Evolutionary conservation across 1,140 invertebrate species (phyloP).

Genomic region (Caerostris extrusa): DNA sequence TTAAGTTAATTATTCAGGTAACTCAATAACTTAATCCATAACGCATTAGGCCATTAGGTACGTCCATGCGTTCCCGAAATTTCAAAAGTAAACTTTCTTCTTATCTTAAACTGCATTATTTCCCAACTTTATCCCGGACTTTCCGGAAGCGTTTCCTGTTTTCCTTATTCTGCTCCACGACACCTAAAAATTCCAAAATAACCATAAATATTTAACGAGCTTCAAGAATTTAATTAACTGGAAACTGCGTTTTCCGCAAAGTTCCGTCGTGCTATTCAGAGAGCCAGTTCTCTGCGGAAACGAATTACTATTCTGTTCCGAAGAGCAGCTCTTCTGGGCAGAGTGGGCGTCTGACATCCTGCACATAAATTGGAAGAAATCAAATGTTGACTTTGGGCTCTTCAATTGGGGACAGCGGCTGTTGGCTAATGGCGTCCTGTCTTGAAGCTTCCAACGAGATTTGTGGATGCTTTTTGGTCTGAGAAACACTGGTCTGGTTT

Average conservation of each 20-base stretch:
- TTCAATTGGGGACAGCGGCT: not conserved
- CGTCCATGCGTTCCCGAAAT: too few species aligned
- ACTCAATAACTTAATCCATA: too few species aligned
- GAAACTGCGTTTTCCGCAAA: not conserved
- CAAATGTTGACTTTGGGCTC: not conserved
- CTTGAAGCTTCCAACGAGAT: not conserved
- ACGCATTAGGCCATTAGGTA: too few species aligned
- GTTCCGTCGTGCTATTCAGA: not conserved
- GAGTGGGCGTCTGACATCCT: not conserved
- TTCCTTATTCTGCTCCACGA: too few species aligned
- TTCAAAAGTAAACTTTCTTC: too few species aligned
- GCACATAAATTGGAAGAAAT: not conserved
- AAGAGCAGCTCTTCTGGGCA: not conserved
- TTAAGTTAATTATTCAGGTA: too few species aligned
- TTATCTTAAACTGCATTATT: too few species aligned
- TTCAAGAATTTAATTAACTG: not conserved
- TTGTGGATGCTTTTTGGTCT: not conserved
- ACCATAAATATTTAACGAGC: not conserved
- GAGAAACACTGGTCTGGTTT: not conserved
- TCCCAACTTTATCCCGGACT: too few species aligned
- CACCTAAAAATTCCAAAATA: not conserved
- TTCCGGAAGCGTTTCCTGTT: too few species aligned
- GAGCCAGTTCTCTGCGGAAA: not conserved
- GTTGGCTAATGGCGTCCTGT: not conserved
- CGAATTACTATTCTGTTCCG: not conserved